Base-by-base conservation (phyloP, 2,888 invertebrate species). In the Drosophila anomalata region DNA sequence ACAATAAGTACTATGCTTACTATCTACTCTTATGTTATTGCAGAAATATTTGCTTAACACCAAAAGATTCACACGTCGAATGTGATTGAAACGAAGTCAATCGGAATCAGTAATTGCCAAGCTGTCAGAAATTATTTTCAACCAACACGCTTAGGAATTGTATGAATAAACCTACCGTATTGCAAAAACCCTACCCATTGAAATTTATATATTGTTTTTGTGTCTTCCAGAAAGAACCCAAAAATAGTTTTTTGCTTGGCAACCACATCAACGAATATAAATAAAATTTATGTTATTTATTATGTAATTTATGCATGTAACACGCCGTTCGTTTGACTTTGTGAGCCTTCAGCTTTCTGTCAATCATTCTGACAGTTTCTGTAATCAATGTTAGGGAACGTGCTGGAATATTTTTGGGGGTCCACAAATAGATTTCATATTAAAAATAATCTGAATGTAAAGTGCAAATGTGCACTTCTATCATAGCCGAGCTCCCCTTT, bases 241-340 rank as follows among this genome's bases (percentile, higher is more conserved):
- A 42, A 14, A n/a, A n/a, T 36, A 36, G 33, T 33, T 36, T 65
- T 26, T 52, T 73, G 60, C 79, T 77, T 66, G 77, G 82, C 85
- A 84, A 76, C 77, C 77, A 71, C 54, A 81, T 73, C 78, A 77
- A 69, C 56, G 62, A 11, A 58, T 39, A 73, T 39, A 63, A 26
- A 60, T 68, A 20, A 54, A 66, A 81, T 82, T 79, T 76, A 82
- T 82, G 74, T 55, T 82, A 79, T 85, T 82, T 82, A 82, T 82
- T 82, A 76, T 73, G 82, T 79, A 81, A 82, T 85, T 77, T 79
- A 85, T 82, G 77, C 79, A 76, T 74, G 74, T 75, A 73, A 65
- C 60, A 57, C 70, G 66, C 56, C 76, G 58, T 24, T 46, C 41
- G 62, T 46, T 46, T 41, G 46, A 52, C 50, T 46, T 68, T 44